Base-by-base conservation (phyloP, 2,888 invertebrate species). In the Tricholauxania praeusta region DNA sequence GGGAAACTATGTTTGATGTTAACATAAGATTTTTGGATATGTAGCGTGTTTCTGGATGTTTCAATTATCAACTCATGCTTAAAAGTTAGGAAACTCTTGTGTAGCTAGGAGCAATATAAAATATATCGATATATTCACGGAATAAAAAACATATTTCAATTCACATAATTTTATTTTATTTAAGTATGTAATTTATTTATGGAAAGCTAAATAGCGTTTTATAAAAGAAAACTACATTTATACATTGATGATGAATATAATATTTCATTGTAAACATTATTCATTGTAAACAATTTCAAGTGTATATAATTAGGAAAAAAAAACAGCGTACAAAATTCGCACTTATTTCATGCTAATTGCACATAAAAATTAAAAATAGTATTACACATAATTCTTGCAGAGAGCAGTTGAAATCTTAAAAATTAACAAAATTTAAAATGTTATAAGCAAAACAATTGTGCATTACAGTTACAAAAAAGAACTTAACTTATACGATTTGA, bases 101-200 rank as follows among this genome's bases (percentile, higher is more conserved):
- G n/a, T n/a, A n/a, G n/a, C n/a, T n/a, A n/a, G n/a, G n/a, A n/a
- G n/a, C n/a, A n/a, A n/a, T n/a, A n/a, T n/a, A n/a, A n/a, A n/a
- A n/a, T n/a, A n/a, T n/a, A n/a, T n/a, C n/a, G n/a, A n/a, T n/a
- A n/a, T n/a, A n/a, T n/a, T n/a, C n/a, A n/a, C 39, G 10, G 1
- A 39, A 39, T 39, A 39, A 19, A 64, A 64, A 14, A 28, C 22
- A 10, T 14, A 60, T 48, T 51, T 51, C 49, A 64, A 22, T 64
- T 49, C 49, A 51, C 39, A 28, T 64, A 64, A 64, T 64, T 57
- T 69, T 70, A 70, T 70, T 70, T 62, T 62, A 70, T 51, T 63
- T 53, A 70, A 57, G 48, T 68, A 32, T 63, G 59, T 70, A 53
- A n/a, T 39, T 8, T 39, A 39, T 39, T 51, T 51, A 49, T 59